These are phyloP conservation scores for Myotis lucifugus DNA, from an alignment of 2,113 vertebrate species.

Conservation along the genomic window DNA sequence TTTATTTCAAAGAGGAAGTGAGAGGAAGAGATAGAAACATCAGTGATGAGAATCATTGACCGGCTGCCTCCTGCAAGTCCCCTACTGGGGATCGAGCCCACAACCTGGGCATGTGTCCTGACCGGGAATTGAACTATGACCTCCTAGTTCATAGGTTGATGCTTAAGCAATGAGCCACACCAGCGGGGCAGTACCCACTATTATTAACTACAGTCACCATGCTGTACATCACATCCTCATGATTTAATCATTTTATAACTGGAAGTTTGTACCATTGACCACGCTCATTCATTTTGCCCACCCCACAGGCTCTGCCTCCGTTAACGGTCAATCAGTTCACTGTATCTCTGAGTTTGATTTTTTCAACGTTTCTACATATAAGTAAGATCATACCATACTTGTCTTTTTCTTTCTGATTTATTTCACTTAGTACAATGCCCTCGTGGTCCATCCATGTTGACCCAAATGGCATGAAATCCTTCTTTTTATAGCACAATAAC, in stretches of 20 bases:
- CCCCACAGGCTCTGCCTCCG: background rate
- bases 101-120: no score
- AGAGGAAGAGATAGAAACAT: no score
- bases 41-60: no score
- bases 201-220: background rate
- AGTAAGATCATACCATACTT: background rate
- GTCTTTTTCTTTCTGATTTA: background rate
- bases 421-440: background rate
- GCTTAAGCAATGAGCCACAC: no score
- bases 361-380: background rate
- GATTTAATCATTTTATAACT: background rate
- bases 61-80: no score
- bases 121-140: no score
- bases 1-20: no score
- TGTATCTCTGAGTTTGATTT: background rate
- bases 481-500: background rate
- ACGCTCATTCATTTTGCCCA: no score
- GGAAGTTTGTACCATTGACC: background rate
- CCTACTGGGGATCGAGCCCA: no score
- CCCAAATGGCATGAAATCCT: background rate
- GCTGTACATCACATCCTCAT: background rate
- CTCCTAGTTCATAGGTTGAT: no score
- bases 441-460: background rate
- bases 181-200: background rate
- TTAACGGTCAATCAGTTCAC: background rate